Base-by-base conservation (phyloP, 2,113 vertebrate genomes). In the Takifugu bimaculatus region DNA sequence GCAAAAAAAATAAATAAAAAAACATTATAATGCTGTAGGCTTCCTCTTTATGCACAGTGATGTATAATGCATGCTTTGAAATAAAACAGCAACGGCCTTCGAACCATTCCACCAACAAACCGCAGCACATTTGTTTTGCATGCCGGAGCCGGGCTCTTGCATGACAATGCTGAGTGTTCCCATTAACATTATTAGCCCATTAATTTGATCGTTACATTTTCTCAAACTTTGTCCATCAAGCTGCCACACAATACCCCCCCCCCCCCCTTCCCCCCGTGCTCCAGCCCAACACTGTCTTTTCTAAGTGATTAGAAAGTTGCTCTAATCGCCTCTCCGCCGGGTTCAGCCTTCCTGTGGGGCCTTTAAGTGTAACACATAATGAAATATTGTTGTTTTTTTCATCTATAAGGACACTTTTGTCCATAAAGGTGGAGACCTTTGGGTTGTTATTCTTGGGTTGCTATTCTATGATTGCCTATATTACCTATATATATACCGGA, bases 11-110 rank as follows among this genome's bases (percentile, higher is more conserved):
- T 9, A 2, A 43, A 43, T 6, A 43, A 77, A 81, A 90, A 79
- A 5, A 5, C 85, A 79, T 83, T 83, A 84, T 86, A 90, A 87
- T 89, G 90, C 88, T 91, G 86, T 87, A 88, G 88, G 88, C 85
- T 88, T 90, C 68, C 85, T 90, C 82, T 89, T 91, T 87, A 88
- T 88, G 85, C 81, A 82, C 85, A 90, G 82, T 88, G 89, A 90
- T 91, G 88, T 90, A 90, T 90, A 88, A 90, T 89, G 85, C 89
- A 90, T 87, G 88, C 76, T 87, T 90, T 86, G 88, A 90, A 90
- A 90, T 89, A 83, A 89, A 92, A 90, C 80, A 84, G 82, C 78
- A 81, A 74, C 83, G 88, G 85, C 88, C 91, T 92, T 90, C 88
- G 60, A 85, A 87, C 79, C 65, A 60, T 77, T 89, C 83, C 69